A percentile compares a stretch with the other conserved stretches of the same genome.
Evolutionary conservation across 2,797 vertebrate genomes (phyloP).

Genomic region (Phyllotis vaccarum): DNA sequence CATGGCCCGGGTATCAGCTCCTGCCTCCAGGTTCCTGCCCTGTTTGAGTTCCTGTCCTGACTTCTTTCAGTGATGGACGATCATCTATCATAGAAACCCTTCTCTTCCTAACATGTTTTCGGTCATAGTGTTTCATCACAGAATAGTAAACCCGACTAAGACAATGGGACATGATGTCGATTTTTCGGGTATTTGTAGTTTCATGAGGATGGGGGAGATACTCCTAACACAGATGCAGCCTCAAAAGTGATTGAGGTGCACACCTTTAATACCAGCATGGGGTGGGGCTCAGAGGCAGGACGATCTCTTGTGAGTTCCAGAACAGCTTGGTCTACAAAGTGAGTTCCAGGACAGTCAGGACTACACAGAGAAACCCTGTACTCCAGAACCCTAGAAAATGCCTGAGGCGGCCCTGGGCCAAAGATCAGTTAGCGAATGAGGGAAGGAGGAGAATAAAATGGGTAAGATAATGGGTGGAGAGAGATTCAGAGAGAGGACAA

Average conservation of each 20-base stretch:
- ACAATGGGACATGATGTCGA: neutral
- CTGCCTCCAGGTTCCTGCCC: neutral
- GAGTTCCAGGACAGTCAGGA: neutral
- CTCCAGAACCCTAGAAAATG: neutral
- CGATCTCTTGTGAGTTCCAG: neutral
- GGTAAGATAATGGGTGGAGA: neutral
- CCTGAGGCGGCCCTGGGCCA: neutral
- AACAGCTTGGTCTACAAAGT: neutral
- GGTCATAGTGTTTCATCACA: neutral
- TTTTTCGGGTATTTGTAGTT: neutral
- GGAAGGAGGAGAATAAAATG: neutral
- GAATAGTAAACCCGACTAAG: neutral
- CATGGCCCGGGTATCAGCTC: neutral
- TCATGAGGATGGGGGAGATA: neutral
- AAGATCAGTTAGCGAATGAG: neutral
- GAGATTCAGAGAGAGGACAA: slow-evolving; percentile 12
- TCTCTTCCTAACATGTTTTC: neutral
- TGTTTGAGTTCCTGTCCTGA: neutral
- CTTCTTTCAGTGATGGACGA: neutral
- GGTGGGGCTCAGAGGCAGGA: neutral
- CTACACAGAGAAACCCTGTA: no score
- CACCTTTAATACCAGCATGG: neutral
- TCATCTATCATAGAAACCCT: no score
- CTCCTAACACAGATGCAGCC: neutral
- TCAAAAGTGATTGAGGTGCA: neutral